Evolutionary conservation across 1,140 invertebrate genomes (phyloP), one percentile per base, ranked within the genome.

Genomic region (Penaeus indicus): DNA sequence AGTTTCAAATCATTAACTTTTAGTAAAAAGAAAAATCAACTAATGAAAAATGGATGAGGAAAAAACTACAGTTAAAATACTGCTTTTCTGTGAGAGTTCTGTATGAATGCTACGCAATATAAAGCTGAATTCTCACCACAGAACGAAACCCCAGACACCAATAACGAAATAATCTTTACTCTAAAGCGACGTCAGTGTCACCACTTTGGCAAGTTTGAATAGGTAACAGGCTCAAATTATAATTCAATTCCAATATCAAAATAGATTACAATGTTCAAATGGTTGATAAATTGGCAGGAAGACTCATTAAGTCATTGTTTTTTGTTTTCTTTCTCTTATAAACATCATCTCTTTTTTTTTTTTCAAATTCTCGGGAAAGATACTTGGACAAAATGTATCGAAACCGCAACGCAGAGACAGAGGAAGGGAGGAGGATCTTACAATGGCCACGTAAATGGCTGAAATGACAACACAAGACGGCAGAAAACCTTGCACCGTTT

Each of bases 41-140:
- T 18, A 80, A 60, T 61, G 42, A 79, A 54, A 60, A 80, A 80
- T 60, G 19, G 47, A 60, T 60, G n/a, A 60, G 47, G n/a, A 80
- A 60, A 80, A 60, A 80, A 80, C 16, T 80, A 60, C 78, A 80
- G 61, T 80, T 60, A 25, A 80, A 80, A 80, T 80, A 80, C 47
- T 80, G 78, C 27, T 80, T 80, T 80, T 38, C 78, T 80, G 47
- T 42, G 60, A 60, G 47, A 27, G 47, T n/a, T 80, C 61, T 80
- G 47, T 21, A 60, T 38, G 61, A 60, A 80, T n/a, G 3, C 32
- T 25, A 61, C n/a, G 61, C 47, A 47, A 80, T 38, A 61, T 54
- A 80, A 80, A 47, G 13, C 22, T 80, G n/a, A 80, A 54, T 54
- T 10, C 54, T 54, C 54, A 54, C 10, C 54, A 54, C 11, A 54